Percentiles rank a stretch among this genome's conserved stretches.
Conservation (phyloP, 2,888 invertebrate species). For the Mesoligia furuncula region DNA sequence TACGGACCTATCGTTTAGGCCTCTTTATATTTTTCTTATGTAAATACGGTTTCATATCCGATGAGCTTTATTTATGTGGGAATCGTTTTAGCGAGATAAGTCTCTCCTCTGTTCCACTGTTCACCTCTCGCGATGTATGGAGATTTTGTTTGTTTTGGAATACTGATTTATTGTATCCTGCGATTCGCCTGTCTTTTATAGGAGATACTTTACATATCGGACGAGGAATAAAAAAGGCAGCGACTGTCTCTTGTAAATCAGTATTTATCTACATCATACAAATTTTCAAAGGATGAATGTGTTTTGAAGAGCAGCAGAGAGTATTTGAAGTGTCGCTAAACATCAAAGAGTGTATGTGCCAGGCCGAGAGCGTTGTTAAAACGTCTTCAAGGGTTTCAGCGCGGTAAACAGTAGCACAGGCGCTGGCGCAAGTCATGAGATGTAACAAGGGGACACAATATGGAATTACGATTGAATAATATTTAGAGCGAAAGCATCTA, state of each 20-base stretch:
- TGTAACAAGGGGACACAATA: background rate
- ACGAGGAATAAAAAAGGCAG: constrained; percentile 41
- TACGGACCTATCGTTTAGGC: constrained; percentile 89
- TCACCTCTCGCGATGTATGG: constrained; percentile 86
- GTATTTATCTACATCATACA: constrained; percentile 59
- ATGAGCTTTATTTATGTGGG: constrained; percentile 91
- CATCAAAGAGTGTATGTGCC: constrained; percentile 84
- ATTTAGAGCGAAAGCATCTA: background rate
- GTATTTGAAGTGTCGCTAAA: constrained; percentile 83
- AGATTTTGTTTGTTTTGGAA: constrained; percentile 83
- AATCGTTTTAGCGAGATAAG: constrained; percentile 90
- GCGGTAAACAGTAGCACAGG: constrained; percentile 85
- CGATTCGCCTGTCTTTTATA: constrained; percentile 67
- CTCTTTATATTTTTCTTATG: constrained; percentile 91
- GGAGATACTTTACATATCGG: constrained; percentile 59
- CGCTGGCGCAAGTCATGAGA: constrained; percentile 65
- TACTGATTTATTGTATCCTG: constrained; percentile 81
- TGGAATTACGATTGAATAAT: background rate
- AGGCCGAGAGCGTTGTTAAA: constrained; percentile 84
- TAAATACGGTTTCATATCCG: constrained; percentile 90
- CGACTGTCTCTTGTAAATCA: constrained; percentile 42
- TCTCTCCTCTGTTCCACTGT: constrained; percentile 85
- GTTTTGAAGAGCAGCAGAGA: constrained; percentile 71
- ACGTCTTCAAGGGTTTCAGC: constrained; percentile 86
- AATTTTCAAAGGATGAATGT: constrained; percentile 72